Base-by-base conservation (phyloP, 1,140 invertebrate genomes). In the Asobara japonica region DNA sequence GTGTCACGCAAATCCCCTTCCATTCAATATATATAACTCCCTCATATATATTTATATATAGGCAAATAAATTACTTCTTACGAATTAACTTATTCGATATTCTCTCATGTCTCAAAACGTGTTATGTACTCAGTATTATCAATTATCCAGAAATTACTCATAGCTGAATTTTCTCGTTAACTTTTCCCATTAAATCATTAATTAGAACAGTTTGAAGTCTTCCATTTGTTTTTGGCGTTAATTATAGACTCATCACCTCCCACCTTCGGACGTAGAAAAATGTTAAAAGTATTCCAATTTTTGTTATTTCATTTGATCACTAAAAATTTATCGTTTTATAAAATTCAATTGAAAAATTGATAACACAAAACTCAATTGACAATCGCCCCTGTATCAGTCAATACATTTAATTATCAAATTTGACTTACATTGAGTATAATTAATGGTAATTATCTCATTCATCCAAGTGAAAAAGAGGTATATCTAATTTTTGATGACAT, bases 1-100 rank as follows among this genome's bases (percentile, higher is more conserved):
- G n/a, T n/a, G n/a, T n/a, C n/a, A n/a, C n/a, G n/a, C n/a, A n/a
- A n/a, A n/a, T n/a, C n/a, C n/a, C 20, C 27, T 27, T 7, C 20
- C 25, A 3, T 13, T 45, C 3, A 7, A 45, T 18, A 45, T 45
- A 45, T 45, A 18, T 2, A 45, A 45, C 41, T 45, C 13, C 41
- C n/a, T 45, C 41, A 45, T 62, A 62, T 48, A n/a, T 30, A n/a
- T 62, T 6, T 62, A 31, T 29, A 11, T 11, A 60, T 30, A 62
- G n/a, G 27, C 29, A 29, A 62, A 62, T 62, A 30, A 31, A 62
- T 62, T 30, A 62, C 3, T 30, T 30, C 29, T 30, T 30, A 62
- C 2, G 11, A 62, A 62, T 30, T 29, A 56, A 62, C 29, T 62
- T 62, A 62, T 62, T 18, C n/a, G n/a, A 62, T 62, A 62, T 13